Evolutionary conservation across 2,797 vertebrate genomes (phyloP).

Genomic region (Argyrosomus regius): DNA sequence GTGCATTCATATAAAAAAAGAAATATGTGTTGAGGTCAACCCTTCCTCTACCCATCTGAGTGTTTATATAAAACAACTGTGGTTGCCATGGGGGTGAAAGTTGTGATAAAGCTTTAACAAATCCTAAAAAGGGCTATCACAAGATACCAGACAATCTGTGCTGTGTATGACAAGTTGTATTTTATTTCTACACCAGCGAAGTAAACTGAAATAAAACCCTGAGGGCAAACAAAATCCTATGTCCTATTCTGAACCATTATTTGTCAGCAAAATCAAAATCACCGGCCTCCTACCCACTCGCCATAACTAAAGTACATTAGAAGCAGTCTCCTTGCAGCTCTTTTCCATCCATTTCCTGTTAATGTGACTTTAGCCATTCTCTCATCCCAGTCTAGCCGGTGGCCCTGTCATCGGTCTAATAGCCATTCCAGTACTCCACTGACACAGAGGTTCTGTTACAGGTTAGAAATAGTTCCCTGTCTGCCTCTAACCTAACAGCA

Average conservation of each 20-base stretch:
- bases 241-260: neutral
- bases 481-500: conserved; percentile 23
- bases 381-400: conserved; percentile 67
- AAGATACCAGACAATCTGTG: too few relatives aligned
- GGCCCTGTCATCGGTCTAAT: conserved; percentile 52
- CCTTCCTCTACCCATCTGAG: neutral
- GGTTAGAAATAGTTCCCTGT: conserved; percentile 49
- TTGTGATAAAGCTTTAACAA: neutral
- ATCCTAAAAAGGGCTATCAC: too few relatives aligned
- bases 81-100: neutral
- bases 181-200: neutral
- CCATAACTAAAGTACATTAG: conserved; percentile 15
- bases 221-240: neutral
- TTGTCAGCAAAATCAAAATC: neutral
- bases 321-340: conserved; percentile 25
- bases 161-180: neutral
- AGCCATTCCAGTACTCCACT: conserved; percentile 44
- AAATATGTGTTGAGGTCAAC: neutral
- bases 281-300: conserved; percentile 1
- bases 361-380: conserved; percentile 55
- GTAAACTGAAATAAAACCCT: neutral
- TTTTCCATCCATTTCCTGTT: conserved; percentile 57
- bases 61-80: neutral
- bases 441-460: conserved; percentile 44
- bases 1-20: neutral